Percentiles rank a stretch among this genome's conserved stretches.
These are phyloP conservation scores for Drosophila emarginata DNA, from an alignment of 2,888 invertebrate genomes.

Conservation along the genomic window DNA sequence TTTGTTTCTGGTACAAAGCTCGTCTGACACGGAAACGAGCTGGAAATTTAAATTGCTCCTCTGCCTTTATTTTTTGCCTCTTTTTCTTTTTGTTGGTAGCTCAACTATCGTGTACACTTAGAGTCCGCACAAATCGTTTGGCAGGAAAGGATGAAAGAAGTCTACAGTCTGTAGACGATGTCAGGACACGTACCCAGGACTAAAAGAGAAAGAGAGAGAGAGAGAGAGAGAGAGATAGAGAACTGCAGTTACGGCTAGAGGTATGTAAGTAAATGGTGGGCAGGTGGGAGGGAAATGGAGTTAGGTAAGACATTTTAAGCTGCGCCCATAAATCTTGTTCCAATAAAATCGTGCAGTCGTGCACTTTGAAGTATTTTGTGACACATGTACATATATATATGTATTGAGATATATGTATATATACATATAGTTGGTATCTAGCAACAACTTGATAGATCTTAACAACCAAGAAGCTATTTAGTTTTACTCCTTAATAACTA, in stretches of 20 bases:
- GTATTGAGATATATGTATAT: no score
- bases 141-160: not conserved
- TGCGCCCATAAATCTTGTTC: constrained; percentile 16
- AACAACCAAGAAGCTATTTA: constrained; percentile 5
- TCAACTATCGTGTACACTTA: constrained; percentile 15
- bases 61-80: not conserved
- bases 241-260: not conserved
- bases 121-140: constrained; percentile 14
- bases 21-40: constrained; percentile 19
- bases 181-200: constrained; percentile 8
- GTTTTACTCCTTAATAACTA: not conserved
- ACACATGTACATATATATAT: constrained; percentile 1
- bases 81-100: not conserved
- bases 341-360: constrained; percentile 18
- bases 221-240: no score
- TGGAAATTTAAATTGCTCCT: constrained; percentile 18
- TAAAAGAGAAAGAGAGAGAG: not conserved
- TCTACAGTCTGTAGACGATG: constrained; percentile 7
- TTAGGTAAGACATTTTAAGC: constrained; percentile 13
- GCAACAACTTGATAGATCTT: constrained; percentile 1
- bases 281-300: not conserved
- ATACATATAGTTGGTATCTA: not conserved
- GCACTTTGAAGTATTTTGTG: constrained; percentile 16
- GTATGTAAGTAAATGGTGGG: not conserved
- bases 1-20: constrained; percentile 16